Evolutionary conservation across 2,888 invertebrate genomes (phyloP), one percentile per base, ranked within the genome.

Genomic region (Mellilla xanthometata): DNA sequence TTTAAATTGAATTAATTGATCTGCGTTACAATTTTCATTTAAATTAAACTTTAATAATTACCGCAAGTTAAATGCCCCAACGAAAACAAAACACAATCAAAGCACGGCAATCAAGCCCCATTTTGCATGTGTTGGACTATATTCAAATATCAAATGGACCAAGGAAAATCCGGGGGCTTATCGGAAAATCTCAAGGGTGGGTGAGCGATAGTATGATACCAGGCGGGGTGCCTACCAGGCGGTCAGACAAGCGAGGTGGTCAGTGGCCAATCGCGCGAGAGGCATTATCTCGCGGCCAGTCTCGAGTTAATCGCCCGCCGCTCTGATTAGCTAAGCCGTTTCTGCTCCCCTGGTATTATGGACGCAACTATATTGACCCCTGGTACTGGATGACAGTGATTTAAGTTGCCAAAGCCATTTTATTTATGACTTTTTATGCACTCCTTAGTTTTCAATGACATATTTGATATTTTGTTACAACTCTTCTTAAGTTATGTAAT

Each of bases 191-290:
- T 72, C 72, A 68, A 68, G 72, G 72, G 72, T 65, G 52, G 41
- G 33, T 48, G 32, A 33, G 59, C 39, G 56, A 67, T 36, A 36
- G 15, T n/a, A n/a, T n/a, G n/a, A n/a, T n/a, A n/a, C n/a, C n/a
- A n/a, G n/a, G n/a, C 35, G 12, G 27, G 35, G 35, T 68, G 15
- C 26, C 28, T 68, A 80, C 76, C 73, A 79, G 78, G 75, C 68
- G 61, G 62, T 54, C 75, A 78, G 76, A 66, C 76, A 72, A 64
- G 64, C 65, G 75, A 71, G 69, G 81, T 72, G 86, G 86, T 84
- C 86, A 85, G 81, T 70, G 79, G 63, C 81, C 84, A 87, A 85
- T 87, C 86, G 87, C 76, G 80, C 86, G 84, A 73, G 76, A 77
- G 79, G 81, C 76, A 83, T 87, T 87, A 86, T 84, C 88, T 82